Evolutionary conservation across 1,140 invertebrate genomes (phyloP).

Genomic region (Trinorchestia longiramus): DNA sequence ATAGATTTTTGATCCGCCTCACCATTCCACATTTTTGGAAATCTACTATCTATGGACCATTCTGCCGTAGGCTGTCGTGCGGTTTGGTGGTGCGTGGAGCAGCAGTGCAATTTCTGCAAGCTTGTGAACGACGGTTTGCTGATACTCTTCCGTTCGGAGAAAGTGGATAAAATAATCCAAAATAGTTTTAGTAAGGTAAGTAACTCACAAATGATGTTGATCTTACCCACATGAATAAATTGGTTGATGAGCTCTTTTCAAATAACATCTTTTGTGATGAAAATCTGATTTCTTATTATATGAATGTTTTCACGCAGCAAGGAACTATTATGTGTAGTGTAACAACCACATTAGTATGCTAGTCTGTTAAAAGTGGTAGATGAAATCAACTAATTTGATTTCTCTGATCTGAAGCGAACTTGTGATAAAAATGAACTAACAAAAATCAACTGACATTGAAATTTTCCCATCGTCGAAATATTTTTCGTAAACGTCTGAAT

Average conservation of each 20-base stretch:
- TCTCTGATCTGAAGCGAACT: not conserved
- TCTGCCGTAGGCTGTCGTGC: not conserved
- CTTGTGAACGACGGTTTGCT: not conserved
- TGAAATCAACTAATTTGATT: not conserved
- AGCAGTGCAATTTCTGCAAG: not conserved
- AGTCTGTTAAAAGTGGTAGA: too few species aligned
- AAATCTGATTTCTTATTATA: not conserved
- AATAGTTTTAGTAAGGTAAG: not conserved
- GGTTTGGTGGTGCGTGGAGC: not conserved
- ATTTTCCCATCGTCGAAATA: not conserved
- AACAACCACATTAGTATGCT: not conserved
- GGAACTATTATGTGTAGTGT: not conserved
- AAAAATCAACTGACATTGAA: not conserved
- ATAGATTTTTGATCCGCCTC: not conserved
- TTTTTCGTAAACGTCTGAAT: not conserved
- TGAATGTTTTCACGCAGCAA: not conserved
- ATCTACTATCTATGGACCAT: not conserved
- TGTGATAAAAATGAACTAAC: not conserved
- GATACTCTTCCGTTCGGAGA: not conserved
- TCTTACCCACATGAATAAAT: not conserved
- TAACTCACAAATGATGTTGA: not conserved
- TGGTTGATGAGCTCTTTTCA: not conserved
- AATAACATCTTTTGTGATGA: not conserved
- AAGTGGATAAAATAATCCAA: not conserved
- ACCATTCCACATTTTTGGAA: not conserved